Evolutionary conservation across 2,888 invertebrate genomes (phyloP).

Genomic region (Oxyscelio sp.): DNA sequence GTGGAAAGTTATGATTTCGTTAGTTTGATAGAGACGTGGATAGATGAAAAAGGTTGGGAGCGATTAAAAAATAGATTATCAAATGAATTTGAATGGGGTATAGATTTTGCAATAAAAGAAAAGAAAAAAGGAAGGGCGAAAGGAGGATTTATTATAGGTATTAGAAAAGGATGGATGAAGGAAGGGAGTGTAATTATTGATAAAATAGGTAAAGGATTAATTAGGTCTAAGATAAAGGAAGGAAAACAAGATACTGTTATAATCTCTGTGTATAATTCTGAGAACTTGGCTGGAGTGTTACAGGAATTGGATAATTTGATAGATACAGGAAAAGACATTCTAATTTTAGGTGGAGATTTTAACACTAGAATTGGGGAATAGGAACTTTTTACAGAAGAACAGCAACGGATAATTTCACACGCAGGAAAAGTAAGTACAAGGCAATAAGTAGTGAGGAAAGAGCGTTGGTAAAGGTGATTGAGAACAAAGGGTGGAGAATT

Average conservation of each 20-base stretch:
- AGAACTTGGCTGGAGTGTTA: constrained; percentile 22
- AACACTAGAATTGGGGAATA: constrained; percentile 12
- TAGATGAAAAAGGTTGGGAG: constrained; percentile 63
- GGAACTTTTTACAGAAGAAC: not conserved
- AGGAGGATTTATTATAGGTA: constrained; percentile 4
- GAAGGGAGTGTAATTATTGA: not conserved
- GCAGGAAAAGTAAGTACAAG: constrained; percentile 15
- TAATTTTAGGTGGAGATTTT: constrained; percentile 29
- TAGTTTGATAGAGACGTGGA: constrained; percentile 65
- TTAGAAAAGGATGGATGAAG: constrained; percentile 21
- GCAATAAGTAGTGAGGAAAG: constrained; percentile 27
- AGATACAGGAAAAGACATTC: not conserved
- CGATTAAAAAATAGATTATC: constrained; percentile 32
- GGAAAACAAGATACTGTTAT: constrained; percentile 13
- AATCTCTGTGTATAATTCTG: constrained; percentile 26
- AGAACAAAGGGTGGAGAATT: constrained; percentile 40
- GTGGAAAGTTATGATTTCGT: constrained; percentile 50
- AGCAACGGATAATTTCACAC: not conserved
- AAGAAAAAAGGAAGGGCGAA: constrained; percentile 27
- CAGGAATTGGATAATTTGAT: not conserved
- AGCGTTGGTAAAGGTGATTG: constrained; percentile 24
- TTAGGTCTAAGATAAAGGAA: constrained; percentile 18
- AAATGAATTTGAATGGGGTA: constrained; percentile 48
- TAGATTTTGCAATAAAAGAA: constrained; percentile 21
- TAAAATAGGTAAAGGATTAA: not conserved